A percentile compares a stretch with the other conserved stretches of the same genome.
phyloP scores from a whole-genome alignment of 2,888 invertebrate genomes.

The Aquatica leii region DNA sequence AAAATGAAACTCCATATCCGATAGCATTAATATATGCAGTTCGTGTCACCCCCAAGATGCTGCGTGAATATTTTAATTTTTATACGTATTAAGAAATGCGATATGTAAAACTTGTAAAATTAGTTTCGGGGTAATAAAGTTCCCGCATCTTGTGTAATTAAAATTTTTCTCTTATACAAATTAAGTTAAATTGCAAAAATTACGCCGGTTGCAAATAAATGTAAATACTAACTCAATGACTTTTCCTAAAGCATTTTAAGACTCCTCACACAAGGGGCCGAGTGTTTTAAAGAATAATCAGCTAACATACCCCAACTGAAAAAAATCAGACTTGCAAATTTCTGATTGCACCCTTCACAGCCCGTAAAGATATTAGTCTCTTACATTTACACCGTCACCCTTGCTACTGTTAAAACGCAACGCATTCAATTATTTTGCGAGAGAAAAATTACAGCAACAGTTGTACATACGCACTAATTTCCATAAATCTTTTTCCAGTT shows the following conservation, averaged over 20 bases:
- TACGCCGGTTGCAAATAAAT: constrained; percentile 14
- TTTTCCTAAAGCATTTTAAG: constrained; percentile 54
- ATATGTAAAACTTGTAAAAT: constrained; percentile 15
- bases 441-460: constrained; percentile 59
- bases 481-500: constrained; percentile 44
- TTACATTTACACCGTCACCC: constrained; percentile 57
- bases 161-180: not conserved
- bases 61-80: constrained; percentile 37
- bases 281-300: constrained; percentile 62
- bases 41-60: constrained; percentile 36
- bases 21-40: constrained; percentile 40
- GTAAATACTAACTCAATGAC: constrained; percentile 58
- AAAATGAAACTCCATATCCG: constrained; percentile 39
- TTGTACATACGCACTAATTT: constrained; percentile 57
- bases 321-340: constrained; percentile 63
- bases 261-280: constrained; percentile 46
- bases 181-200: constrained; percentile 14
- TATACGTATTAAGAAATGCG: constrained; percentile 31
- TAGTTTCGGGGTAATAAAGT: constrained; percentile 4
- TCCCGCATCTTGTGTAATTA: constrained; percentile 4
- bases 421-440: constrained; percentile 59
- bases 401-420: constrained; percentile 54
- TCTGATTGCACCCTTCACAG: constrained; percentile 60
- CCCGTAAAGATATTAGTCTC: constrained; percentile 62
- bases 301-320: constrained; percentile 55